phyloP scores from a whole-genome alignment of 2,797 vertebrate species.

The Liasis olivaceus region DNA sequence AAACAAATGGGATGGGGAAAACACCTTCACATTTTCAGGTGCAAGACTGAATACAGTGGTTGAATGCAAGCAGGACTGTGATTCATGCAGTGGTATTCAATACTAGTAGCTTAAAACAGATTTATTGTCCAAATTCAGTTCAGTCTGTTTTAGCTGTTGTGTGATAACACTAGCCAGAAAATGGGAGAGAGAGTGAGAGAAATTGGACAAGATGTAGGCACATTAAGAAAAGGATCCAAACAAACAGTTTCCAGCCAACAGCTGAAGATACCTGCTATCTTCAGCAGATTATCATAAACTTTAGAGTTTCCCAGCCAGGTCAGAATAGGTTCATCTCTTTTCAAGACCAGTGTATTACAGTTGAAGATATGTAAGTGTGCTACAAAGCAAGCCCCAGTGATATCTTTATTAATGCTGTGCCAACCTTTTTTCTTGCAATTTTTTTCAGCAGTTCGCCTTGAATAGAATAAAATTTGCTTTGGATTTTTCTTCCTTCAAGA shows the following conservation, averaged over 20 bases:
- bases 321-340: not conserved
- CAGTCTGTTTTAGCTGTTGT: constrained; percentile 52
- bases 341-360: not conserved
- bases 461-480: not conserved
- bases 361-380: accelerated
- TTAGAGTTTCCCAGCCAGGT: constrained; percentile 9
- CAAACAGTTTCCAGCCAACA: constrained; percentile 28
- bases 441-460: not conserved
- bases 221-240: constrained; percentile 37
- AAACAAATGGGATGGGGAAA: constrained; percentile 25
- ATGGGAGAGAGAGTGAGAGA: constrained; percentile 10
- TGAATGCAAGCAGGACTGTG: constrained; percentile 44
- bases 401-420: not conserved
- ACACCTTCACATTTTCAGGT: constrained; percentile 31
- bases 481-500: too few species aligned
- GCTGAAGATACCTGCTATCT: constrained; percentile 22
- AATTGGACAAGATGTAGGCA: constrained; percentile 4
- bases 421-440: not conserved
- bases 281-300: constrained; percentile 25
- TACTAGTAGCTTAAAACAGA: constrained; percentile 52
- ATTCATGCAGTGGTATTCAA: constrained; percentile 46
- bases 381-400: constrained; percentile 14
- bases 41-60: constrained; percentile 34
- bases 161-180: constrained; percentile 34
- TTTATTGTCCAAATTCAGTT: constrained; percentile 59